phyloP scores from a whole-genome alignment of 2,113 vertebrate genomes.

The Piliocolobus tephrosceles region DNA sequence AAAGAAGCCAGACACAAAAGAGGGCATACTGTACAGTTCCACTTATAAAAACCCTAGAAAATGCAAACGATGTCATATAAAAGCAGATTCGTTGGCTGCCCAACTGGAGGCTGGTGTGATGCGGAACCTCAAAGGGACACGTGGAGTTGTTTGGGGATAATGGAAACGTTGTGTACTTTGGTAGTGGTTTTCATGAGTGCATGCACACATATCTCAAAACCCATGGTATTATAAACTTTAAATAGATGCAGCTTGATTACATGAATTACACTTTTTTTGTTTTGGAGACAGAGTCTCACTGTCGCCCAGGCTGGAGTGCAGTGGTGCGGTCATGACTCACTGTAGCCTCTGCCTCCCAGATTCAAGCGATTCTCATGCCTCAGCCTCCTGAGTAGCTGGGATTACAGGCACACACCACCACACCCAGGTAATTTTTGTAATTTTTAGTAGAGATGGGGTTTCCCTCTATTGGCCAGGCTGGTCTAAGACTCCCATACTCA shows the following conservation, averaged over 20 bases:
- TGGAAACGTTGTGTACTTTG: neutral
- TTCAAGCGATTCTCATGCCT: neutral
- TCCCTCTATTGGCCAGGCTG: neutral
- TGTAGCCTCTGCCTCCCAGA: neutral
- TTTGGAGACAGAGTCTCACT: neutral
- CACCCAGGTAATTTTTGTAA: neutral
- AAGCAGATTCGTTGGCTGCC: neutral
- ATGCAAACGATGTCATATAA: neutral
- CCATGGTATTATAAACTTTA: neutral
- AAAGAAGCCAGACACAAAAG: neutral
- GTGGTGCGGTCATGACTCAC: neutral
- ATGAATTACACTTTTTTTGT: neutral
- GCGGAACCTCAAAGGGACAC: neutral
- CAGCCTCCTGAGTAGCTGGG: neutral
- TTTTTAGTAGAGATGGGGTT: neutral
- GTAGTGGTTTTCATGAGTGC: neutral
- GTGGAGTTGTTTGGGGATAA: neutral
- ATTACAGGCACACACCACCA: neutral
- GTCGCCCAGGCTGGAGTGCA: too few species aligned
- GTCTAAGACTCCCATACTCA: neutral
- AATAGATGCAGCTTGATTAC: neutral
- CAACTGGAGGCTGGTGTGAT: neutral
- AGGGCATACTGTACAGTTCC: neutral
- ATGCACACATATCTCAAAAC: neutral
- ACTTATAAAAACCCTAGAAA: neutral